These are phyloP conservation scores for Callionymus lyra DNA, from an alignment of 2,113 vertebrate genomes.

Conservation along the genomic window DNA sequence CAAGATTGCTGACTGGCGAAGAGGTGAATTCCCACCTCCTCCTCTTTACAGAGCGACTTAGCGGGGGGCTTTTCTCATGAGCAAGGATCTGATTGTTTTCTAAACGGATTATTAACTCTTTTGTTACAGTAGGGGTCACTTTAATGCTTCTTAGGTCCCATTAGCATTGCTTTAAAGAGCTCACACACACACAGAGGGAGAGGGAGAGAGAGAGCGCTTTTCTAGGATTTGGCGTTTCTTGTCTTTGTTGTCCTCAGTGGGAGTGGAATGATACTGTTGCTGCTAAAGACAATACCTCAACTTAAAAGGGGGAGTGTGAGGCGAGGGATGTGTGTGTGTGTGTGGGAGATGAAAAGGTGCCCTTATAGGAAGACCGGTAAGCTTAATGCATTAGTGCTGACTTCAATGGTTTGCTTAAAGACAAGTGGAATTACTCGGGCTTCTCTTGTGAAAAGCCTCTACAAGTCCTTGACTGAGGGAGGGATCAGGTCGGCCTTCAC, in stretches of 20 bases:
- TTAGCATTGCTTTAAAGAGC: constrained; percentile 73
- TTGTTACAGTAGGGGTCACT: constrained; percentile 73
- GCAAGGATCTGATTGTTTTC: constrained; percentile 67
- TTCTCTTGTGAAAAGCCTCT: constrained; percentile 41
- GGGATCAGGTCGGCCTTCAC: constrained; percentile 32
- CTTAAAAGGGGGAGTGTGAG: constrained; percentile 47
- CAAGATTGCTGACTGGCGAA: constrained; percentile 65
- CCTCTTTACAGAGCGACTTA: constrained; percentile 66
- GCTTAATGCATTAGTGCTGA: constrained; percentile 65
- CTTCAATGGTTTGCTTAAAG: constrained; percentile 61
- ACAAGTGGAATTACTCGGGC: constrained; percentile 48
- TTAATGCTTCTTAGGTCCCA: constrained; percentile 70
- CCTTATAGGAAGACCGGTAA: constrained; percentile 57
- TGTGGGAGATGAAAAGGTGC: constrained; percentile 58
- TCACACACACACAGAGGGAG: constrained; percentile 24
- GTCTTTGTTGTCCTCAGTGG: constrained; percentile 63
- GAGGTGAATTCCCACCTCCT: constrained; percentile 63
- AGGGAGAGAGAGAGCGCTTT: constrained; percentile 46
- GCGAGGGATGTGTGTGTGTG: constrained; percentile 31
- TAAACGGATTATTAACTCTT: constrained; percentile 77
- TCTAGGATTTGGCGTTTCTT: constrained; percentile 61
- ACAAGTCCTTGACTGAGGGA: constrained; percentile 46
- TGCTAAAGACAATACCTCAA: constrained; percentile 66
- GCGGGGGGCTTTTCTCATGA: constrained; percentile 61
- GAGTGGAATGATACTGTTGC: constrained; percentile 65